Percentiles rank a stretch among this genome's conserved stretches.
phyloP scores from a whole-genome alignment of 2,113 vertebrate genomes.

The Smithornis capensis region DNA sequence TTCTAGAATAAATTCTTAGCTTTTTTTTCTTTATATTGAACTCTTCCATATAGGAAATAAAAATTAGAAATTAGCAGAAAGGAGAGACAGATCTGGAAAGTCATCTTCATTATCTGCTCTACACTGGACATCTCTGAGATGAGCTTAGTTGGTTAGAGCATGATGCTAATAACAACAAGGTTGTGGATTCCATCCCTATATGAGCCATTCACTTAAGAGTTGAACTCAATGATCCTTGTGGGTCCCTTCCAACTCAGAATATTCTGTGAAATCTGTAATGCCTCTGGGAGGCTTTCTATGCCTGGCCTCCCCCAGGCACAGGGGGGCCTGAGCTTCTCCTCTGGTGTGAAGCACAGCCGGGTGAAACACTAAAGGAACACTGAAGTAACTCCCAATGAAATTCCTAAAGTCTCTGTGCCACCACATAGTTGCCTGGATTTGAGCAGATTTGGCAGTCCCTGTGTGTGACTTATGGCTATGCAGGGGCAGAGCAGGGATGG shows the following conservation, averaged over 20 bases:
- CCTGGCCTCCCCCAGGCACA: neutral
- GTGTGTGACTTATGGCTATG: neutral
- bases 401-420: neutral
- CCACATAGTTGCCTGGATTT: fast-evolving
- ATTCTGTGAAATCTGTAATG: neutral
- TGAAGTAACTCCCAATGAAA: neutral
- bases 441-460: neutral
- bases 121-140: neutral
- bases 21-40: neutral
- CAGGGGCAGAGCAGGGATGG: neutral
- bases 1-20: neutral
- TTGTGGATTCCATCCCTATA: neutral
- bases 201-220: neutral
- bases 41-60: neutral
- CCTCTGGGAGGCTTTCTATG: neutral
- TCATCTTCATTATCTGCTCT: neutral
- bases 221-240: neutral
- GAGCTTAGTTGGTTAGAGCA: neutral
- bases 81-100: neutral
- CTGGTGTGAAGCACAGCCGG: neutral
- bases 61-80: neutral
- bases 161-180: neutral
- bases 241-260: neutral
- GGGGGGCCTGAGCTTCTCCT: neutral
- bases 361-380: neutral